Base-by-base conservation (phyloP, 2,113 vertebrate species). In the Heteronetta atricapilla region DNA sequence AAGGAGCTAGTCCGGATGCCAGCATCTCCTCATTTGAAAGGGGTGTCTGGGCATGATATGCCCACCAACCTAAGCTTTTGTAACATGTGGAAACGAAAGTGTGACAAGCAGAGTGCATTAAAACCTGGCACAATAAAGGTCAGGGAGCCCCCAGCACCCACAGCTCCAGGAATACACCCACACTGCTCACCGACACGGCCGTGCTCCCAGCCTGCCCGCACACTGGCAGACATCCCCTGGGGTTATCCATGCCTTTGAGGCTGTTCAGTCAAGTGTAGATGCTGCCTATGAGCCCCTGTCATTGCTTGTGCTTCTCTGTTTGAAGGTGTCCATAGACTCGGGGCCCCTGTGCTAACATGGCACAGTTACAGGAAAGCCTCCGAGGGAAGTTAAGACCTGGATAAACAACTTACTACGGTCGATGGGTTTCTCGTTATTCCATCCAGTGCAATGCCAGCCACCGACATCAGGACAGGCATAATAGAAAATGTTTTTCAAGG, bases 191-290 rank as follows among this genome's bases (percentile, higher is more conserved):
- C 50, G 74, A 28, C 70, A 17, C 1, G 23, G 58, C 34, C n/a
- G 1, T 20, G 86, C 92, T 52, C 64, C n/a, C 13, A 10, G 7
- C 79, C 82, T 62, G 50, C 88, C 88, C 59, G 77, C 25, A 18
- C 69, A 3, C 1, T 63, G 89, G 72, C 73, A 86, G 15, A 93
- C 56, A 31, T 63, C 82, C 91, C 79, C 82, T 0, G 28, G 64
- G 85, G 46, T 88, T 82, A 91, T 73, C 85, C 91, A 85, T 46
- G 67, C 78, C 75, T 95, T 96, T 92, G 85, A 94, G 88, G 75
- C 70, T 89, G 95, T 4, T 77, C 94, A 93, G 52, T 4, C 78
- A n/a, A 91, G 72, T 74, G 93, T 10, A 34, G 59, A 70, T 2
- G 4, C 69, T 94, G 80, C 10, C 88, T 82, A 6, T 60, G 85